Conservation (phyloP, 2,888 invertebrate genomes). For the Plebejus argus region DNA sequence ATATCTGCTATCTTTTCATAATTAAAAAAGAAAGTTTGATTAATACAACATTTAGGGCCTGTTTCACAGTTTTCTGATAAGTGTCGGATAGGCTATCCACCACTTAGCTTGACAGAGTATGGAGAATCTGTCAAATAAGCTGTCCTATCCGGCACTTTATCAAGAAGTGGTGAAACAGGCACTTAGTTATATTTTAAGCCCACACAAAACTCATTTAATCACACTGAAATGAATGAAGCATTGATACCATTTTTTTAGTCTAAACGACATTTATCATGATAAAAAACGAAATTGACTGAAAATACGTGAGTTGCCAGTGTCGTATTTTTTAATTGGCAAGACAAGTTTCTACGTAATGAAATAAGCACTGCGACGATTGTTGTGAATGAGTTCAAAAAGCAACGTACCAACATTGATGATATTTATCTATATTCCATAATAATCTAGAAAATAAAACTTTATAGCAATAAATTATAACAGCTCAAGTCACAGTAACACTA, state of each 20-base stretch:
- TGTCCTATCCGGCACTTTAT: no score
- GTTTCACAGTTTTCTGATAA: no score
- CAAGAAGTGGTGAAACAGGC: no score
- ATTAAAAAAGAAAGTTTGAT: not conserved
- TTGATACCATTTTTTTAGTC: not conserved
- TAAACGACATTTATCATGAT: not conserved
- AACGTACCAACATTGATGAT: not conserved
- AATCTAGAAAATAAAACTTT: not conserved
- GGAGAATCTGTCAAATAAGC: no score
- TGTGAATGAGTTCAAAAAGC: not conserved
- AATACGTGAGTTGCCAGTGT: not conserved
- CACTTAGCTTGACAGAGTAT: no score
- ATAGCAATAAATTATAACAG: not conserved
- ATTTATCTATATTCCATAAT: not conserved
- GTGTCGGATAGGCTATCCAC: no score
- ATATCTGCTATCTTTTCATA: not conserved
- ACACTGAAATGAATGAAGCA: constrained; percentile 14
- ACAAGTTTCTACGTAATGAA: not conserved
- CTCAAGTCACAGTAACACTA: no score
- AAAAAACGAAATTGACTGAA: not conserved
- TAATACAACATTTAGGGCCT: not conserved
- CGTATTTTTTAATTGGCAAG: not conserved
- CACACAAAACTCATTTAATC: constrained; percentile 2
- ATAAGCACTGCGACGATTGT: not conserved
- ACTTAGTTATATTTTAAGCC: not conserved